Evolutionary conservation across 2,888 invertebrate species (phyloP).

Genomic region (Drosophila cognata): DNA sequence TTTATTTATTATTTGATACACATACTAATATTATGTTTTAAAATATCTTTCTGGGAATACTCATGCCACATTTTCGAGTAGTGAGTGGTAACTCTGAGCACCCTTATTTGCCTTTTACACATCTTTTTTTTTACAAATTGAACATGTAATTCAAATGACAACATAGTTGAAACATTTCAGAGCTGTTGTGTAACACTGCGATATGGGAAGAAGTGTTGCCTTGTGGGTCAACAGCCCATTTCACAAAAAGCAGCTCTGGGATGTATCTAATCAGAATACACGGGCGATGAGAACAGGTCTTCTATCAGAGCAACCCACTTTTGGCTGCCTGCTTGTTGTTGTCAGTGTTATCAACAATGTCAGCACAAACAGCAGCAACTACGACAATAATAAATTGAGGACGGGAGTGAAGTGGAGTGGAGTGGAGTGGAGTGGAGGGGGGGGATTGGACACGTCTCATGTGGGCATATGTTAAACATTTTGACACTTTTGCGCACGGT

Average conservation of each 20-base stretch:
- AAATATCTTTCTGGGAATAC: not conserved
- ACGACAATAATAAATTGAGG: slow-evolving; percentile 19
- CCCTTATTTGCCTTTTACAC: not conserved
- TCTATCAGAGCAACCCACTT: slow-evolving; percentile 35
- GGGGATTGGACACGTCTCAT: slow-evolving; percentile 50
- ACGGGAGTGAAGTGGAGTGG: not conserved
- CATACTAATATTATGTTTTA: not conserved
- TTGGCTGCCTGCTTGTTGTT: slow-evolving; percentile 61
- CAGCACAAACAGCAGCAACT: slow-evolving; percentile 52
- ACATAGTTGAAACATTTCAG: not conserved
- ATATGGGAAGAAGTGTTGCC: slow-evolving; percentile 7
- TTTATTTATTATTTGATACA: not conserved
- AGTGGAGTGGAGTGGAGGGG: too few species aligned
- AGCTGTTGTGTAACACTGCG: slow-evolving; percentile 12
- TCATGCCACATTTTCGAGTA: not conserved
- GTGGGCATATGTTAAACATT: slow-evolving; percentile 79
- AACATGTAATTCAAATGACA: not conserved
- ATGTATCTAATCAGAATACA: slow-evolving; percentile 46
- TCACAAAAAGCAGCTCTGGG: slow-evolving; percentile 35
- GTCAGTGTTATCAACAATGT: slow-evolving; percentile 76
- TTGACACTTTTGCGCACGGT: slow-evolving; percentile 76
- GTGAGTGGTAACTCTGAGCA: not conserved
- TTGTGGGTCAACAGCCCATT: slow-evolving; percentile 55
- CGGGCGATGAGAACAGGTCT: slow-evolving; percentile 38
- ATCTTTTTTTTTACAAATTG: not conserved